These are phyloP conservation scores for Bombus breviceps DNA, from an alignment of 1,140 invertebrate species.

Conservation along the genomic window DNA sequence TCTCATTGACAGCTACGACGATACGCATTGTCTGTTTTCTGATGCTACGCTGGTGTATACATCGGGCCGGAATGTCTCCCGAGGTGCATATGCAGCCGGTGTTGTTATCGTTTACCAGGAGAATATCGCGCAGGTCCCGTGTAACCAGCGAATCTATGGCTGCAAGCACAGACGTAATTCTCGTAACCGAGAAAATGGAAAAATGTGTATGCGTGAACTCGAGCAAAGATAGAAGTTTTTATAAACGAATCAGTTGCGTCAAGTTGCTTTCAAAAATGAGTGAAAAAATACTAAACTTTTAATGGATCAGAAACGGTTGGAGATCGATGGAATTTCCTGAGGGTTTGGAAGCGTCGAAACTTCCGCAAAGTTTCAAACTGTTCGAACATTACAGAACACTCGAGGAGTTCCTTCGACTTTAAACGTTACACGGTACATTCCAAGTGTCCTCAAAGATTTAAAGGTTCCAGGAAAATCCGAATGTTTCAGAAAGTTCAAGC, in stretches of 20 bases:
- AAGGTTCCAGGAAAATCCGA: background rate
- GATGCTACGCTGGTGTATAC: slow-evolving; percentile 8
- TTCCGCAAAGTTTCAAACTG: background rate
- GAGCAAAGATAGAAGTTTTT: background rate
- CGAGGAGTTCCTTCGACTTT: background rate
- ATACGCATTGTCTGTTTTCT: slow-evolving; percentile 45
- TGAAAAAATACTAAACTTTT: background rate
- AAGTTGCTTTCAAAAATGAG: background rate
- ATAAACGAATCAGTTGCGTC: background rate
- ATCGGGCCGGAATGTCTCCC: slow-evolving; percentile 26
- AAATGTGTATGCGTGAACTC: background rate
- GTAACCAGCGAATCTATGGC: slow-evolving; percentile 26
- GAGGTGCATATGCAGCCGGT: slow-evolving; percentile 41
- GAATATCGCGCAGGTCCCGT: slow-evolving; percentile 27
- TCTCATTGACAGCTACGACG: slow-evolving; percentile 45
- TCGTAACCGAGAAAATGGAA: background rate
- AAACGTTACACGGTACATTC: background rate
- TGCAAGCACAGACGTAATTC: slow-evolving; percentile 2
- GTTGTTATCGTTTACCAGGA: slow-evolving; percentile 61
- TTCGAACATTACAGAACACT: background rate
- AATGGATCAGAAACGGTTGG: background rate
- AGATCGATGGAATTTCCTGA: background rate
- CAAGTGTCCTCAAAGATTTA: no score
- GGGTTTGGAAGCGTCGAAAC: background rate
- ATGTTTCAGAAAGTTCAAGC: background rate